phyloP scores from a whole-genome alignment of 1,140 invertebrate genomes.

The Galleria mellonella region DNA sequence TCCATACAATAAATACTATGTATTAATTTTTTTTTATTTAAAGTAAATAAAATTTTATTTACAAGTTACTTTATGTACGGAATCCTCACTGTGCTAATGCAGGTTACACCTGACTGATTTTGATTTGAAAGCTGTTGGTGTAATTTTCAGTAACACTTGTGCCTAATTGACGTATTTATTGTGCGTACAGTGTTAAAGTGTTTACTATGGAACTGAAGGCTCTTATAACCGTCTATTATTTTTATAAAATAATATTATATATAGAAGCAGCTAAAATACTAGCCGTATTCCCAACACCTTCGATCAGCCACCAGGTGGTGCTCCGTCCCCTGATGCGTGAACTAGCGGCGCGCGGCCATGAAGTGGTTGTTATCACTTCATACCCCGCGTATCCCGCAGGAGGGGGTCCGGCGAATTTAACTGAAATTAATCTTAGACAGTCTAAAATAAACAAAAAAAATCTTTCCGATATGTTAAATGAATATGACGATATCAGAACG shows the following conservation, averaged over 20 bases:
- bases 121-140: too few species aligned
- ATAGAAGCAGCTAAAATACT: slow-evolving; percentile 27
- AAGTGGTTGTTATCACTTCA: slow-evolving; percentile 45
- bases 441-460: slow-evolving; percentile 11
- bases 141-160: too few species aligned
- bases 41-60: too few species aligned
- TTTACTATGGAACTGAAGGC: too few species aligned
- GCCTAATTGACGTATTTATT: too few species aligned
- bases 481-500: not conserved
- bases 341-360: slow-evolving; percentile 25
- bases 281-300: slow-evolving; percentile 29
- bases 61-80: too few species aligned
- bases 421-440: slow-evolving; percentile 39
- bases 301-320: slow-evolving; percentile 28
- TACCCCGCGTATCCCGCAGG: slow-evolving; percentile 21
- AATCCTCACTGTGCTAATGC: too few species aligned
- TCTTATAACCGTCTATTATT: too few species aligned
- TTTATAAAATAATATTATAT: not conserved
- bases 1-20: too few species aligned
- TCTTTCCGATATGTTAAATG: not conserved
- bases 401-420: slow-evolving; percentile 22
- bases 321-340: slow-evolving; percentile 24
- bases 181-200: too few species aligned
- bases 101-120: too few species aligned
- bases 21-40: too few species aligned